Percentiles rank a stretch among this genome's conserved stretches.
These are phyloP conservation scores for Eleutherodactylus coqui DNA, from an alignment of 2,797 vertebrate genomes.

Conservation along the genomic window DNA sequence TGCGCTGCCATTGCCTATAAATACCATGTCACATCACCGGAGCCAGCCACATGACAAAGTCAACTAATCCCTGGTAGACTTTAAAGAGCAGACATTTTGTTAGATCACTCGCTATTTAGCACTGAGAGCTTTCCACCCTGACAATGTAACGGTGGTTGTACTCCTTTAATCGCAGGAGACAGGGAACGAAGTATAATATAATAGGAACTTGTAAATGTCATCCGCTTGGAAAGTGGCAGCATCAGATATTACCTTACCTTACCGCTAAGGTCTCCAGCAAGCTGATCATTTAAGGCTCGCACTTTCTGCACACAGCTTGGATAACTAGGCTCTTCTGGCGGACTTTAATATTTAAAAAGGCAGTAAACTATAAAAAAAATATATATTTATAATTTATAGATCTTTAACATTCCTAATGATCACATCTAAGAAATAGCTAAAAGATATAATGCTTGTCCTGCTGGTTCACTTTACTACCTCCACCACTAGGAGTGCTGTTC, in stretches of 20 bases:
- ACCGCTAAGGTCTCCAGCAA: slow-evolving; percentile 13
- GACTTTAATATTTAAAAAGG: not conserved
- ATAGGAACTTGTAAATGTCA: slow-evolving; percentile 57
- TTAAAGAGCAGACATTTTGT: slow-evolving; percentile 59
- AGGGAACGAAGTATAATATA: slow-evolving; percentile 46
- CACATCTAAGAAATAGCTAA: not conserved
- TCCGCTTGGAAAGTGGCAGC: slow-evolving; percentile 43
- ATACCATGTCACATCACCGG: slow-evolving; percentile 31
- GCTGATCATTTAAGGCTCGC: not conserved
- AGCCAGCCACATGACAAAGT: slow-evolving; percentile 37
- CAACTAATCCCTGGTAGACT: slow-evolving; percentile 47
- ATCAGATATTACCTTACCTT: slow-evolving; percentile 5
- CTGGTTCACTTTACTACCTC: not conserved
- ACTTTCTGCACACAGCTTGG: not conserved
- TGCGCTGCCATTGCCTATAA: slow-evolving; percentile 31
- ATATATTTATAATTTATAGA: not conserved
- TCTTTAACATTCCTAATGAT: not conserved
- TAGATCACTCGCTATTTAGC: slow-evolving; percentile 52
- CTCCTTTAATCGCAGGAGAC: slow-evolving; percentile 56
- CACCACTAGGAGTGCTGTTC: slow-evolving; percentile 13
- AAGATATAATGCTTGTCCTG: not conserved
- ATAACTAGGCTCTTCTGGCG: not conserved
- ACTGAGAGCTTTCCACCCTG: slow-evolving; percentile 9
- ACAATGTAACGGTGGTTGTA: slow-evolving; percentile 23
- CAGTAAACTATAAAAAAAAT: not conserved